A percentile compares a stretch with the other conserved stretches of the same genome.
These are phyloP conservation scores for Temnothorax nylanderi DNA, from an alignment of 1,140 invertebrate species.

Conservation along the genomic window DNA sequence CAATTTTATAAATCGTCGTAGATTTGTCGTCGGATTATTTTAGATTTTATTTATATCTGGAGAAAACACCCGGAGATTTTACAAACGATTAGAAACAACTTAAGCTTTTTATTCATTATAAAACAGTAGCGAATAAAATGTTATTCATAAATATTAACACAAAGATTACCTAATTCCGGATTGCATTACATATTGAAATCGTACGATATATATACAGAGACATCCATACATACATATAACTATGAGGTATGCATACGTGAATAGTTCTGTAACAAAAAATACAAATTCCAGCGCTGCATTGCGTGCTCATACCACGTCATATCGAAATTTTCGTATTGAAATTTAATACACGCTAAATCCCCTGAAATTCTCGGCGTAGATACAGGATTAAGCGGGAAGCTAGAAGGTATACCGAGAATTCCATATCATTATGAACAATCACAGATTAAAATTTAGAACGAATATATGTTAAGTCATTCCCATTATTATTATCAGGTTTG, in stretches of 20 bases:
- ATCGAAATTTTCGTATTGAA: conserved; percentile 55
- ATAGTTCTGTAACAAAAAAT: conserved; percentile 49
- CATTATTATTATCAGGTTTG: neutral
- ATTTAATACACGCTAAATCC: conserved; percentile 48
- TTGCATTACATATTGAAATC: neutral
- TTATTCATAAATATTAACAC: neutral
- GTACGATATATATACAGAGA: neutral
- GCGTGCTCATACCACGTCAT: conserved; percentile 34
- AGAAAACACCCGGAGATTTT: neutral
- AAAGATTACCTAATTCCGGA: neutral
- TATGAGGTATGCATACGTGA: conserved; percentile 25
- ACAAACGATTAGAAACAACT: neutral
- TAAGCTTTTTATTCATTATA: neutral
- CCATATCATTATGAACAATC: conserved; percentile 39
- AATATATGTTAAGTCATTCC: neutral
- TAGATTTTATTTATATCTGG: neutral
- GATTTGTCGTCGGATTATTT: neutral
- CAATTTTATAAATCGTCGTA: conserved; percentile 17
- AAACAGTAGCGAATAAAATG: neutral
- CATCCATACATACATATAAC: neutral
- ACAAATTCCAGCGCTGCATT: conserved; percentile 43
- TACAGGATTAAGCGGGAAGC: conserved; percentile 26
- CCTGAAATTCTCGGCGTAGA: conserved; percentile 32
- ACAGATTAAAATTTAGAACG: conserved; percentile 11
- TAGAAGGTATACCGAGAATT: conserved; percentile 36